Evolutionary conservation across 2,797 vertebrate genomes (phyloP).

Genomic region (Amniataba percoides): DNA sequence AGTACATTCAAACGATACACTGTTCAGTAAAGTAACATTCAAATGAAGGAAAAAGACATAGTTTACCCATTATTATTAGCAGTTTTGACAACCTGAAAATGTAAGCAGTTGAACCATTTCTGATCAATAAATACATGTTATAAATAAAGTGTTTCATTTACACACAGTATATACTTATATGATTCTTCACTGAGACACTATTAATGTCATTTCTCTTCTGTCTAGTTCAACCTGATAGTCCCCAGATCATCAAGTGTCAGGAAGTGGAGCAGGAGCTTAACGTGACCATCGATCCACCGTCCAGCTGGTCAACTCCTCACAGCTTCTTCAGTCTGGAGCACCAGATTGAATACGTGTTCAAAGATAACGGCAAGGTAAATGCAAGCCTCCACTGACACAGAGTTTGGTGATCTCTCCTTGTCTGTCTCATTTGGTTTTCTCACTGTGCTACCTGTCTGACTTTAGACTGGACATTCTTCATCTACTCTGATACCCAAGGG

Average conservation of each 20-base stretch:
- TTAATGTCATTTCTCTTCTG: constrained; percentile 4
- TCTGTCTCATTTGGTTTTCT: neutral
- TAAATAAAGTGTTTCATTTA: neutral
- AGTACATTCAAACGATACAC: neutral
- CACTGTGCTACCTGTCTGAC: constrained; percentile 17
- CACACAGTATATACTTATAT: neutral
- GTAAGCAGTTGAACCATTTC: neutral
- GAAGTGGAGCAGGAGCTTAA: constrained; percentile 31
- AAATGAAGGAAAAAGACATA: neutral
- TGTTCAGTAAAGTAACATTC: neutral
- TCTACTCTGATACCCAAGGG: constrained; percentile 56
- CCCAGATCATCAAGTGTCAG: constrained; percentile 57
- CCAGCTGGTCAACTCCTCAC: constrained; percentile 81
- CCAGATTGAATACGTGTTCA: constrained; percentile 76
- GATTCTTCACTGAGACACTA: neutral
- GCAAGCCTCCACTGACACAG: neutral
- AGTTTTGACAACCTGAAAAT: neutral
- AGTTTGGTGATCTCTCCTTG: neutral
- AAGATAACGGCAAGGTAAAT: constrained; percentile 77
- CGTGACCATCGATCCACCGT: constrained; percentile 75
- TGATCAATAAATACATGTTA: neutral
- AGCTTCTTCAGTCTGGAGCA: constrained; percentile 86
- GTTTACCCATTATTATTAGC: neutral
- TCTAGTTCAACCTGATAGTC: constrained; percentile 77
- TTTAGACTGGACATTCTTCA: constrained; percentile 27